phyloP scores from a whole-genome alignment of 2,888 invertebrate species.

The Lepidonotus clava region DNA sequence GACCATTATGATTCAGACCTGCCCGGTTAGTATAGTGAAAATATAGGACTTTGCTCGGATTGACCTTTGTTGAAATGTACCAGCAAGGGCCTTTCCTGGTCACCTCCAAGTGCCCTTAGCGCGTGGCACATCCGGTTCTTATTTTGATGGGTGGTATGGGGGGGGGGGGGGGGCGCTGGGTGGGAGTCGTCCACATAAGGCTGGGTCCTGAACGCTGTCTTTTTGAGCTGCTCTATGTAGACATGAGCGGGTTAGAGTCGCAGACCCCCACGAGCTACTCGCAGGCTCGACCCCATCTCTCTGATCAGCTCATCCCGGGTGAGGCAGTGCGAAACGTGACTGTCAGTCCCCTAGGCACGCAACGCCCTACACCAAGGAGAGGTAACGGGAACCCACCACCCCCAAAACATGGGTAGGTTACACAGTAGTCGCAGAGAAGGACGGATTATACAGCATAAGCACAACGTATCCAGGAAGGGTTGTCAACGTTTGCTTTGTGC shows the following conservation, averaged over 20 bases:
- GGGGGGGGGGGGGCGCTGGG: too few relatives aligned
- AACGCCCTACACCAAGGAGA: neutral
- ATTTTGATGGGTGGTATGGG: neutral
- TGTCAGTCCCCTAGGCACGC: neutral
- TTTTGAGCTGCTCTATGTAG: neutral
- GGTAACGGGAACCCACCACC: neutral
- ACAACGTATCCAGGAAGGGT: too few relatives aligned
- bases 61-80: too few relatives aligned
- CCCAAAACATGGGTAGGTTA: slow-evolving; percentile 10
- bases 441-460: too few relatives aligned
- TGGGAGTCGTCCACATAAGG: too few relatives aligned
- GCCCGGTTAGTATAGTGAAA: too few relatives aligned
- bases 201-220: too few relatives aligned
- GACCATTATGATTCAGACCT: too few relatives aligned
- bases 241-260: neutral
- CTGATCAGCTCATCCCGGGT: neutral
- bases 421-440: too few relatives aligned
- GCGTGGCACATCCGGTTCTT: neutral
- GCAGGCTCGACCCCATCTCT: neutral
- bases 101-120: neutral
- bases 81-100: neutral
- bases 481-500: too few relatives aligned
- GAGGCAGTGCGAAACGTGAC: neutral
- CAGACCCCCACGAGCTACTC: neutral
- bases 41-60: too few relatives aligned